Conservation (phyloP, 2,888 invertebrate genomes). For the Epistrophe grossulariae region DNA sequence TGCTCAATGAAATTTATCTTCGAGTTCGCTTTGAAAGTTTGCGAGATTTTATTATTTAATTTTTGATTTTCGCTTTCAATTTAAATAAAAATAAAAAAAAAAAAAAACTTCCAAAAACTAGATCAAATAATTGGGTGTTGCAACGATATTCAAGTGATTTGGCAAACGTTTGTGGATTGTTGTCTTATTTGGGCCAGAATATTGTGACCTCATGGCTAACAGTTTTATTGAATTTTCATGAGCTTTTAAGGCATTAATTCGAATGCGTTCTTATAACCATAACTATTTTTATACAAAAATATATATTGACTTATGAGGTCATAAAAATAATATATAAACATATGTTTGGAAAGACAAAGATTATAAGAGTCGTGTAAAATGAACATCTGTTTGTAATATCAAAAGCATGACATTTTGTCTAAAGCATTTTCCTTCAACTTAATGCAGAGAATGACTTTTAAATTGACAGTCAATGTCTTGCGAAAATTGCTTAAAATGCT, state of each 20-base stretch:
- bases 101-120: constrained; percentile 27
- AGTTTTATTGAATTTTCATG: constrained; percentile 38
- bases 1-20: constrained; percentile 70
- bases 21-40: constrained; percentile 37
- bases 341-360: constrained; percentile 36
- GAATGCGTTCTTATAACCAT: constrained; percentile 24
- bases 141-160: constrained; percentile 22
- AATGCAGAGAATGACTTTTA: constrained; percentile 23
- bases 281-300: background rate
- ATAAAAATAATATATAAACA: constrained; percentile 27
- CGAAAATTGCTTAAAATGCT: constrained; percentile 17
- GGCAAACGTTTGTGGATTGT: constrained; percentile 29
- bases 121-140: constrained; percentile 42
- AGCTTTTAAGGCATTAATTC: constrained; percentile 62
- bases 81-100: constrained; percentile 2
- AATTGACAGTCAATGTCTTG: constrained; percentile 51
- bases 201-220: constrained; percentile 53
- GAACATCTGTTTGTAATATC: constrained; percentile 51
- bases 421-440: constrained; percentile 15
- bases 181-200: constrained; percentile 52
- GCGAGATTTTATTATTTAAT: constrained; percentile 40
- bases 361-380: constrained; percentile 24
- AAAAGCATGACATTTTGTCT: constrained; percentile 33
- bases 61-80: constrained; percentile 18
- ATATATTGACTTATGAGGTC: constrained; percentile 56